Percentiles rank a stretch among this genome's conserved stretches.
phyloP scores from a whole-genome alignment of 2,113 vertebrate genomes.

The Corapipo altera region DNA sequence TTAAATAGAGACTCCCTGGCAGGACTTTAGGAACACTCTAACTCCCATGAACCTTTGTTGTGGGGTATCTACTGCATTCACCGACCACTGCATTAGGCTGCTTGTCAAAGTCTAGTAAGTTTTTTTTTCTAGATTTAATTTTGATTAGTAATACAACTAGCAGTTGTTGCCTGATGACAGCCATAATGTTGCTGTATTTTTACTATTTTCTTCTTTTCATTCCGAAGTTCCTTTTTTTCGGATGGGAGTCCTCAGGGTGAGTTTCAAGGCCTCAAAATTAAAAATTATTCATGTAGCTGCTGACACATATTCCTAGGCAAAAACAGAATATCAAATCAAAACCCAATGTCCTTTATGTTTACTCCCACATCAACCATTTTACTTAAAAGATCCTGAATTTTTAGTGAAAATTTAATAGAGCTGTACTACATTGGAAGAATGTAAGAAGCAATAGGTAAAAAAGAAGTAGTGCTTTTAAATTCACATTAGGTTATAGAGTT shows the following conservation, averaged over 20 bases:
- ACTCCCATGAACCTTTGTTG: neutral
- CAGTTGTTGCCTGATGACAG: neutral
- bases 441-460: neutral
- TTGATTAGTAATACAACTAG: neutral
- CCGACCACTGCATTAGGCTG: neutral
- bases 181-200: neutral
- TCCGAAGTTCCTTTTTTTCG: neutral
- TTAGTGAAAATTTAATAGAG: neutral
- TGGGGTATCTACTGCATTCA: neutral
- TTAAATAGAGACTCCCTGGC: neutral
- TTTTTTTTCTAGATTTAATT: neutral
- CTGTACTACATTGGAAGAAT: neutral
- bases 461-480: neutral
- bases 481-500: neutral
- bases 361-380: neutral
- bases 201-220: neutral
- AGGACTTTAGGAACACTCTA: neutral
- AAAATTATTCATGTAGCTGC: neutral
- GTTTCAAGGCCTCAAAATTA: neutral
- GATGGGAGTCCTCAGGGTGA: neutral
- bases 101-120: neutral
- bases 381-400: neutral
- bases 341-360: neutral
- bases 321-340: constrained; percentile 42
- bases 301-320: neutral